phyloP scores from a whole-genome alignment of 2,888 invertebrate species.

The Hanleya hanleyi region DNA sequence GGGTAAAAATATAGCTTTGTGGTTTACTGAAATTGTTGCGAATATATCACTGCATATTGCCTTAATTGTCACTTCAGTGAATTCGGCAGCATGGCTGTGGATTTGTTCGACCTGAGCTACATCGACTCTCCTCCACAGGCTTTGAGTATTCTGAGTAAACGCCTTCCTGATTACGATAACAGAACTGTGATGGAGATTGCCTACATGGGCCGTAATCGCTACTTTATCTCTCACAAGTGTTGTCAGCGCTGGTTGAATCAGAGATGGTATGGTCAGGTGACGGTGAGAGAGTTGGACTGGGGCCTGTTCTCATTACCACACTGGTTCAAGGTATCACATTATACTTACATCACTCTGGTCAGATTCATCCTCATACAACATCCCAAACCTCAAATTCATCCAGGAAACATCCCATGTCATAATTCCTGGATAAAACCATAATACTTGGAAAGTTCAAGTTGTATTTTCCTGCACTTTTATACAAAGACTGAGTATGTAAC shows the following conservation, averaged over 20 bases:
- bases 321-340: conserved; percentile 65
- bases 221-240: conserved; percentile 75
- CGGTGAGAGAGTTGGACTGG: conserved; percentile 69
- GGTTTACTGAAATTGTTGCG: too few species aligned
- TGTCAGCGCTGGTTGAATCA: conserved; percentile 76
- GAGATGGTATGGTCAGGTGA: conserved; percentile 71
- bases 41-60: too few species aligned
- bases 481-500: too few species aligned
- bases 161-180: conserved; percentile 70
- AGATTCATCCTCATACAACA: too few species aligned
- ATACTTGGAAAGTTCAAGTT: too few species aligned
- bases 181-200: conserved; percentile 72
- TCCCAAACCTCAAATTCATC: too few species aligned
- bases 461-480: too few species aligned
- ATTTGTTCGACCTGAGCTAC: conserved; percentile 68
- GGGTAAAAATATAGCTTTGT: too few species aligned
- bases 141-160: conserved; percentile 68
- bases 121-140: conserved; percentile 64
- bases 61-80: conserved; percentile 56
- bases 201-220: conserved; percentile 70
- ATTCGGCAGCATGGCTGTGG: conserved; percentile 70
- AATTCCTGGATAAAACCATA: too few species aligned
- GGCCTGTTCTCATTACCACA: conserved; percentile 65
- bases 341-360: not conserved
- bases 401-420: too few species aligned